Evolutionary conservation across 2,888 invertebrate genomes (phyloP).

Genomic region (Lycocerus yunnanus): DNA sequence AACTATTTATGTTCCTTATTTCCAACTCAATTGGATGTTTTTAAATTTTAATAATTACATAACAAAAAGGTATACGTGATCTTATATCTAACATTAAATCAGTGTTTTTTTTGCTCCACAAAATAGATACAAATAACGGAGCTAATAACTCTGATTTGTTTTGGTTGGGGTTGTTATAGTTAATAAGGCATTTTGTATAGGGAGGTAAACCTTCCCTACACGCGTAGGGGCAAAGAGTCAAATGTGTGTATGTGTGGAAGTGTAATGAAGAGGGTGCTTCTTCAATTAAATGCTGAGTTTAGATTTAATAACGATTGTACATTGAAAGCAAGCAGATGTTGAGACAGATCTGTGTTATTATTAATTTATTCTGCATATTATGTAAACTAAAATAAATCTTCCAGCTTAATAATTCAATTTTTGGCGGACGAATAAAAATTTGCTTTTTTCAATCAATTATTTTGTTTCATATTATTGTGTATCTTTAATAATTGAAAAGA

Average conservation of each 20-base stretch:
- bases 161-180: conserved; percentile 32
- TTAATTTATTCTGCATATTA: not conserved
- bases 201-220: conserved; percentile 4
- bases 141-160: conserved; percentile 32
- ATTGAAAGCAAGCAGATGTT: conserved; percentile 21
- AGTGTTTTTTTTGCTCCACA: not conserved
- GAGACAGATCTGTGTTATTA: not conserved
- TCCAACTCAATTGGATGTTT: not conserved
- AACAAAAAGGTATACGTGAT: no score
- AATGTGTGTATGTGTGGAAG: conserved; percentile 8
- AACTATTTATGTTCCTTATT: no score
- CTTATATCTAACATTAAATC: not conserved
- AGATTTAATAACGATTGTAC: conserved; percentile 24
- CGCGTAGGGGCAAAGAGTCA: conserved; percentile 3
- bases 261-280: conserved; percentile 21
- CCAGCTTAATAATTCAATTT: not conserved
- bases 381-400: not conserved
- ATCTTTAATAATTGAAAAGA: no score
- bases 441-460: not conserved
- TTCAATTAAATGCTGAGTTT: conserved; percentile 16
- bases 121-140: not conserved
- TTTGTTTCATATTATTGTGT: no score
- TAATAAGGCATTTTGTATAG: conserved; percentile 14
- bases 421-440: not conserved
- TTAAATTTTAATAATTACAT: not conserved